Conservation (phyloP, 2,888 invertebrate species). For the Hypena proboscidalis region DNA sequence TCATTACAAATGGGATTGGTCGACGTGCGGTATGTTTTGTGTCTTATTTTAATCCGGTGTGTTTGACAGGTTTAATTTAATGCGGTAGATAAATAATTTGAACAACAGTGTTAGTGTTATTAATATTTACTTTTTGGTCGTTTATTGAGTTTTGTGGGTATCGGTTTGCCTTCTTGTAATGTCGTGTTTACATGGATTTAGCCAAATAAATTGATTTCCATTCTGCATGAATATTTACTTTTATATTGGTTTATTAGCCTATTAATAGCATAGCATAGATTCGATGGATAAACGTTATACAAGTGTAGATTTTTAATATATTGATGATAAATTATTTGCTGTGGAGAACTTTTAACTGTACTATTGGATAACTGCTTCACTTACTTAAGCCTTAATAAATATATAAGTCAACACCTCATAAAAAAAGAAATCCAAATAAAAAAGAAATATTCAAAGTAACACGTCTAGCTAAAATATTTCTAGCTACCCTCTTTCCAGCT, state of each 20-base stretch:
- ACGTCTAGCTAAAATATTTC: constrained; percentile 57
- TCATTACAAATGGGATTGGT: constrained; percentile 63
- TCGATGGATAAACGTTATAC: no score
- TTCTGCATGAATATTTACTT: no score
- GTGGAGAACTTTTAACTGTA: no score
- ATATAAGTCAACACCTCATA: background rate
- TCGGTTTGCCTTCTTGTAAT: background rate
- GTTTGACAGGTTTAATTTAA: constrained; percentile 56
- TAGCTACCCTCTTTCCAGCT: constrained; percentile 62
- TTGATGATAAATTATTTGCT: no score
- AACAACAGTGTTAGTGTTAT: constrained; percentile 17
- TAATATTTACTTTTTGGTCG: no score
- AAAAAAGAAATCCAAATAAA: constrained; percentile 35
- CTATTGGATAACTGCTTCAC: no score
- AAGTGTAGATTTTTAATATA: no score
- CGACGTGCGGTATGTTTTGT: constrained; percentile 48
- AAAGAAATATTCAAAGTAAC: constrained; percentile 52
- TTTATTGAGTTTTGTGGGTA: background rate
- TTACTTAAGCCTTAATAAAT: no score
- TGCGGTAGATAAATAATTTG: constrained; percentile 43
- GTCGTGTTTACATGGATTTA: background rate
- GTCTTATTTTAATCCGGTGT: constrained; percentile 56
- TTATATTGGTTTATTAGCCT: no score
- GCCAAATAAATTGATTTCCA: no score
- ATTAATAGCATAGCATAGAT: no score